Percentiles rank a stretch among this genome's conserved stretches.
These are phyloP conservation scores for Platysteira castanea DNA, from an alignment of 2,113 vertebrate genomes.

Conservation along the genomic window DNA sequence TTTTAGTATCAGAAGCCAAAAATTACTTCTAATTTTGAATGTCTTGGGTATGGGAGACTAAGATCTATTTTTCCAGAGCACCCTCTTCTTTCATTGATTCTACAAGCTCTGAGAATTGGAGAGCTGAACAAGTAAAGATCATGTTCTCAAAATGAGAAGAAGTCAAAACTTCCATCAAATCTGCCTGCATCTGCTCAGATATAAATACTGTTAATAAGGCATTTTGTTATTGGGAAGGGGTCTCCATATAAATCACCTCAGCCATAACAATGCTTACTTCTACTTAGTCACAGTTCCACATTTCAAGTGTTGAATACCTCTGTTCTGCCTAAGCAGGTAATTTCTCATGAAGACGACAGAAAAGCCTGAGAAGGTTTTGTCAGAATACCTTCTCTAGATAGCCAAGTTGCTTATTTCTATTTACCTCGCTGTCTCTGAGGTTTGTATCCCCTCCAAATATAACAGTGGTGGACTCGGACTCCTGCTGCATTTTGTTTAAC, in stretches of 20 bases:
- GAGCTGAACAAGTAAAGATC: neutral
- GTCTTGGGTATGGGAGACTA: accelerated
- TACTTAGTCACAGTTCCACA: neutral
- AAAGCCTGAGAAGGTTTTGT: neutral
- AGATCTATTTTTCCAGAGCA: neutral
- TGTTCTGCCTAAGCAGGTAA: neutral
- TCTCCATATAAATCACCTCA: neutral
- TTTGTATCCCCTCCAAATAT: slow-evolving; percentile 97
- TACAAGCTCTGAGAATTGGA: neutral
- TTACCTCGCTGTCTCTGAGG: slow-evolving; percentile 88
- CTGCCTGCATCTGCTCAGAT: neutral
- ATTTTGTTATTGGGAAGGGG: neutral
- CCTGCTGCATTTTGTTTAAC: slow-evolving; percentile 75
- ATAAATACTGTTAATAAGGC: neutral
- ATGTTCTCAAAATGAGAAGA: neutral
- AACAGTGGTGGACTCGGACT: slow-evolving; percentile 77
- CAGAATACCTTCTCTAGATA: neutral
- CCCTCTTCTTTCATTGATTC: neutral
- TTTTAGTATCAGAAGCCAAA: neutral
- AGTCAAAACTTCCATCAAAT: neutral
- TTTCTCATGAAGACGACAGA: neutral
- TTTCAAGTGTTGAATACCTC: neutral
- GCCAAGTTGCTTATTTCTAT: neutral
- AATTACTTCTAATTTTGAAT: neutral
- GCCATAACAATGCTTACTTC: neutral